Base-by-base conservation (phyloP, 2,888 invertebrate genomes). In the Drosophila neotestacea region DNA sequence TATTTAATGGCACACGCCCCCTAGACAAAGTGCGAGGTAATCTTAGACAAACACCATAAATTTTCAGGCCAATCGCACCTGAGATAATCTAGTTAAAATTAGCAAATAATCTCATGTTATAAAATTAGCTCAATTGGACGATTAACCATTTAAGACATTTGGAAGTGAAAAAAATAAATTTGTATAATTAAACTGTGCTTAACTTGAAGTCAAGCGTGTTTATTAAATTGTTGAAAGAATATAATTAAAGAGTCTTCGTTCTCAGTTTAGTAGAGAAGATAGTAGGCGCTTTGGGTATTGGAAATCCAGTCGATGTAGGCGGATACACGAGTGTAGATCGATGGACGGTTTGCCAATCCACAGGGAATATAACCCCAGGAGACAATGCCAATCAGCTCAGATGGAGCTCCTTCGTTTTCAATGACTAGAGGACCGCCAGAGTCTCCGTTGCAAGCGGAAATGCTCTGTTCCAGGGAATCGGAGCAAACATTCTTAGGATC, bases 301-400 rank as follows among this genome's bases (percentile, higher is more conserved):
- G 4, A 0, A 4, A 93, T 82, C 93, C 93, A 94, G 9, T 91
- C 89, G 54, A 91, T 7, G 77, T 92, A 93, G 22, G 92, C 88
- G 0, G 93, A 92, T 2, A 93, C 91, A 9, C 92, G 91, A 0
- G 93, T 93, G 81, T 92, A 93, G 7, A 94, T 91, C 0, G 93
- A 93, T 4, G 94, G 93, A n/a, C 70, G 13, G 32, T 91, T 90
- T 11, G 59, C 70, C 4, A 63, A 1, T 5, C 93, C 93, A 60
- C 94, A 94, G 39, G 93, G 93, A 59, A 92, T 90, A 36, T 85
- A 85, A n/a, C 93, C 94, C 94, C 94, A 94, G 36, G 94, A 94
- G 11, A 93, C 93, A 44, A 94, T 70, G 64, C 94, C 94, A 59
- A 93, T 88, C 44, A 93, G 85, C 52, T 91, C 84, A 42, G 81